Conservation (phyloP, 2,797 vertebrate species). For the Etheostoma nigrum region DNA sequence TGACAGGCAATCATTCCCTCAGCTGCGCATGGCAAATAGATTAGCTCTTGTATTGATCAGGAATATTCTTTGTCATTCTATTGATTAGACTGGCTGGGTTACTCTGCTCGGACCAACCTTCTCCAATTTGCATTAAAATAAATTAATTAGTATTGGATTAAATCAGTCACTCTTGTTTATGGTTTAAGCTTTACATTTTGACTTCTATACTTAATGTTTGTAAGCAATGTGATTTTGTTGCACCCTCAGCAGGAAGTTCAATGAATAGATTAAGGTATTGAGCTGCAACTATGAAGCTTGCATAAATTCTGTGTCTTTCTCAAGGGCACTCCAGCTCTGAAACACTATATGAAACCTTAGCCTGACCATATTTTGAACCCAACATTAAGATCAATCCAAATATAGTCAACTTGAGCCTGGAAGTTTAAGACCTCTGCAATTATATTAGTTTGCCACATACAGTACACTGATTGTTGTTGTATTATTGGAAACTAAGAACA, state of each 20-base stretch:
- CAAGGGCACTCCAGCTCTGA: background rate
- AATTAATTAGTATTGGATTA: slow-evolving; percentile 13
- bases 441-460: background rate
- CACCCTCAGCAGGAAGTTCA: background rate
- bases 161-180: background rate
- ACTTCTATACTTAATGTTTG: background rate
- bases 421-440: background rate
- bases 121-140: background rate
- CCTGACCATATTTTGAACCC: background rate
- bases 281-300: background rate
- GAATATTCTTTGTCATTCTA: slow-evolving; percentile 39
- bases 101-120: background rate
- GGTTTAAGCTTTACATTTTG: slow-evolving; percentile 5
- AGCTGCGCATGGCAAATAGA: slow-evolving; percentile 38
- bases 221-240: background rate
- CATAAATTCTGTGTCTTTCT: background rate
- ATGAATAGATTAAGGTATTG: no score
- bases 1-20: slow-evolving; percentile 29
- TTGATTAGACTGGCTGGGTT: slow-evolving; percentile 36
- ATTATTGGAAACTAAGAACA: background rate
- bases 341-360: background rate
- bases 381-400: background rate
- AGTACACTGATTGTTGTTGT: background rate
- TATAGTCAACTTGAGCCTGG: background rate
- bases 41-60: slow-evolving; percentile 60